These are phyloP conservation scores for Cyprinodon diabolis DNA, from an alignment of 2,797 vertebrate genomes.

Conservation along the genomic window DNA sequence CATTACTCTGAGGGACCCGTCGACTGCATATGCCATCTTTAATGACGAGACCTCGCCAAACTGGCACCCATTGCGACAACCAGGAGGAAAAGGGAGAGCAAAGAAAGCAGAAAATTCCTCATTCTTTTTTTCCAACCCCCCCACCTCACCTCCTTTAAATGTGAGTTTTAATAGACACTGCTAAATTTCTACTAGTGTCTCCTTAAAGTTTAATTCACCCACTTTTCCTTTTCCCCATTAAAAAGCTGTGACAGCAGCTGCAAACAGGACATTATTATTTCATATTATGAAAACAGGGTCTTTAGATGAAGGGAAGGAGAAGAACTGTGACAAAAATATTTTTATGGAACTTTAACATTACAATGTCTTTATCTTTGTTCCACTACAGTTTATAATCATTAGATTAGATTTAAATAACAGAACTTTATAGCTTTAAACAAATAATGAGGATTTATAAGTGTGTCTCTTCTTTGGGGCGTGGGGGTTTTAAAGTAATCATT, in stretches of 20 bases:
- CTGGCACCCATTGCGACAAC: conserved; percentile 67
- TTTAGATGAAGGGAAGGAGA: conserved; percentile 54
- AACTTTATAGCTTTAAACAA: conserved; percentile 9
- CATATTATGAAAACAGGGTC: conserved; percentile 71
- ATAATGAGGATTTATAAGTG: not conserved
- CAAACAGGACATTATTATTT: conserved; percentile 82
- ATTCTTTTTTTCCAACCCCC: conserved; percentile 51
- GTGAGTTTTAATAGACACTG: conserved; percentile 74
- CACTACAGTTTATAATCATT: conserved; percentile 23
- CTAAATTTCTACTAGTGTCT: conserved; percentile 71
- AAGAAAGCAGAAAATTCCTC: conserved; percentile 70
- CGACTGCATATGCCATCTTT: conserved; percentile 84
- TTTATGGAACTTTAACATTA: conserved; percentile 56
- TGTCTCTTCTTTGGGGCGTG: too few species aligned
- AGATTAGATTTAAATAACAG: conserved; percentile 33
- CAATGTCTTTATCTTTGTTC: conserved; percentile 47
- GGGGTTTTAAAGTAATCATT: not conserved
- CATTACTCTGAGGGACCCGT: conserved; percentile 83
- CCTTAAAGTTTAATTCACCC: conserved; percentile 81
- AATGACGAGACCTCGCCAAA: conserved; percentile 72
- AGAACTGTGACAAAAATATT: conserved; percentile 40
- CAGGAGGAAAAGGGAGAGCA: conserved; percentile 42
- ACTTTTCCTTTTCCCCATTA: conserved; percentile 68
- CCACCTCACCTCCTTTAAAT: conserved; percentile 63
- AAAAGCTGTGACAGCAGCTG: conserved; percentile 60